Evolutionary conservation across 2,888 invertebrate genomes (phyloP).

Genomic region (Glyphotaelius pellucidus): DNA sequence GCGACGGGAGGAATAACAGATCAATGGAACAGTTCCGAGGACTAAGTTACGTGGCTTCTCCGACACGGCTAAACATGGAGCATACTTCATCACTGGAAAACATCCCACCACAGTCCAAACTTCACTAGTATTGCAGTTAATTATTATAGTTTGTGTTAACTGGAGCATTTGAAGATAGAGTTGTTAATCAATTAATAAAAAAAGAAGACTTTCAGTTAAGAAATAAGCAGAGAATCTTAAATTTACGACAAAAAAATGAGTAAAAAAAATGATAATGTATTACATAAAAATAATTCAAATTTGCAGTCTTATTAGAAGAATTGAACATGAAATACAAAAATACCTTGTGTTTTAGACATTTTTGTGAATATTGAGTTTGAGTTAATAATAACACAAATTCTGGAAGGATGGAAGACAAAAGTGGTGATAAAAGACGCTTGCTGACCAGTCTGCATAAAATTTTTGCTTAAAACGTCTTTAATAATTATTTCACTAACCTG

Average conservation of each 20-base stretch:
- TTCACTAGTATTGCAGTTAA: constrained; percentile 18
- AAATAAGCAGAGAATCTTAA: not conserved
- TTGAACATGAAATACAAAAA: not conserved
- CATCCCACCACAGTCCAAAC: constrained; percentile 41
- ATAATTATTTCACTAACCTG: constrained; percentile 58
- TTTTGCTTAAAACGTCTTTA: constrained; percentile 28
- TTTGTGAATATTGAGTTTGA: not conserved
- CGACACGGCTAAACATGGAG: constrained; percentile 34
- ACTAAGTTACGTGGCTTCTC: constrained; percentile 29
- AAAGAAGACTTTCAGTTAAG: not conserved
- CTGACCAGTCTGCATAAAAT: not conserved
- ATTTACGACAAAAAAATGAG: not conserved
- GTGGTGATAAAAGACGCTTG: not conserved
- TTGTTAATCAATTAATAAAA: constrained; percentile 13
- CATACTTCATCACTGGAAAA: constrained; percentile 47
- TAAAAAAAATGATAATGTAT: not conserved
- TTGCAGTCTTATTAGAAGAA: not conserved
- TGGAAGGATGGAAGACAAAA: not conserved
- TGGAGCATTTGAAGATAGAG: not conserved
- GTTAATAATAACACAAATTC: not conserved
- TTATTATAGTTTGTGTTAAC: constrained; percentile 31
- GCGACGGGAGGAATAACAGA: constrained; percentile 32
- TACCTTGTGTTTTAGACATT: not conserved
- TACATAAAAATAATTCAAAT: no score
- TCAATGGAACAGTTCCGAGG: constrained; percentile 47